Evolutionary conservation across 2,113 vertebrate species (phyloP).

Genomic region (Macrotus californicus): DNA sequence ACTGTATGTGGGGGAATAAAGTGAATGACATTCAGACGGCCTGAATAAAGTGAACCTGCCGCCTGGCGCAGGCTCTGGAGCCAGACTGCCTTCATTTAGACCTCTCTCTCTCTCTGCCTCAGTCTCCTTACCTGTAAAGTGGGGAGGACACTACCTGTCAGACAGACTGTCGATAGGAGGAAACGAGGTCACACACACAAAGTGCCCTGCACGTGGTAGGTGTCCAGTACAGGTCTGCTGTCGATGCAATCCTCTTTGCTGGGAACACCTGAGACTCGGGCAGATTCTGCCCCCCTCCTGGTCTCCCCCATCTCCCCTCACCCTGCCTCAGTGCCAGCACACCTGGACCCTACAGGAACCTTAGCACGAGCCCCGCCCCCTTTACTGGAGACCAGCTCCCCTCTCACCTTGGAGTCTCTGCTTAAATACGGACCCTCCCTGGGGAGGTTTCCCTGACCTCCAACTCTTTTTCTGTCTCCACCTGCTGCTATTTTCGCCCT

Average conservation of each 20-base stretch:
- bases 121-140: background rate
- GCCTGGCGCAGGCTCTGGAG: background rate
- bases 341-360: background rate
- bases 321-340: background rate
- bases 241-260: background rate
- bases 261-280: background rate
- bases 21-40: too few species aligned
- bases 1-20: too few species aligned
- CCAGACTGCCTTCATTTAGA: background rate
- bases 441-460: background rate
- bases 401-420: background rate
- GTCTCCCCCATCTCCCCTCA: background rate
- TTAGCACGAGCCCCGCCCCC: background rate
- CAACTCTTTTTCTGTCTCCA: background rate
- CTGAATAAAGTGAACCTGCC: background rate
- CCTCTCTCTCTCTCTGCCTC: background rate
- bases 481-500: background rate
- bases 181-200: fast-evolving
- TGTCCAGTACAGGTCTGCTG: background rate
- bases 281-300: background rate
- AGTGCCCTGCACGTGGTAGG: fast-evolving
- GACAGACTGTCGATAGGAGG: background rate
- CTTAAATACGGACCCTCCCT: background rate
- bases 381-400: background rate
- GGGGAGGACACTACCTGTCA: background rate